Conservation (phyloP, 2,797 vertebrate genomes). For the Sarcophilus harrisii region DNA sequence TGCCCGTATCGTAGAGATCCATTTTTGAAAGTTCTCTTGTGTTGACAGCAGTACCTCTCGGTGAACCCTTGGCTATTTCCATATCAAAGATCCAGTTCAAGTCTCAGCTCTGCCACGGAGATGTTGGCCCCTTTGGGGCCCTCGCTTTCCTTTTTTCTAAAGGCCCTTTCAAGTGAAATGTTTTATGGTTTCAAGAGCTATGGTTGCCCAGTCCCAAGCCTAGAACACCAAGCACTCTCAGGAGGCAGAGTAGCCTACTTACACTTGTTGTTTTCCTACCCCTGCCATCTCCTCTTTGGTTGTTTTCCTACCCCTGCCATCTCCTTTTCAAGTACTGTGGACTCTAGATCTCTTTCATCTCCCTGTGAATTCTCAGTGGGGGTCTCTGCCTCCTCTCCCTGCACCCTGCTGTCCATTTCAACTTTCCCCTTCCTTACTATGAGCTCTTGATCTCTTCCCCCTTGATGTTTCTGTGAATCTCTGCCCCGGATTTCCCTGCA, state of each 20-base stretch:
- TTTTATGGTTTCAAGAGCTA: not conserved
- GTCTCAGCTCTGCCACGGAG: not conserved
- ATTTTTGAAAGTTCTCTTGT: not conserved
- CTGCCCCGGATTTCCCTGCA: too few relatives aligned
- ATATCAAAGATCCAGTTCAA: not conserved
- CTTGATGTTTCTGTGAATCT: too few relatives aligned
- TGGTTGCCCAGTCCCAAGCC: not conserved
- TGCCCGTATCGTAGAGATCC: not conserved
- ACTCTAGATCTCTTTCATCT: too few relatives aligned
- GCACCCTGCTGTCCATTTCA: too few relatives aligned
- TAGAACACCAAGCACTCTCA: not conserved
- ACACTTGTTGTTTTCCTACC: too few relatives aligned
- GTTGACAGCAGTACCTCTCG: not conserved
- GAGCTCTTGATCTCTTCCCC: too few relatives aligned
- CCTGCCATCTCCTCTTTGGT: too few relatives aligned
- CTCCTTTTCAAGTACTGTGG: too few relatives aligned
- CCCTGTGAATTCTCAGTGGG: too few relatives aligned
- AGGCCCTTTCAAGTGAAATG: not conserved
- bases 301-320: too few relatives aligned
- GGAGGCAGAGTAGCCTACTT: constrained; percentile 68
- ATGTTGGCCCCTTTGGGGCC: not conserved
- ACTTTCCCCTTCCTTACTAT: too few relatives aligned
- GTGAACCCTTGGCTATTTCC: not conserved
- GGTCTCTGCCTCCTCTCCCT: too few relatives aligned
- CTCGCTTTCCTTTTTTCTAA: not conserved